These are phyloP conservation scores for Lagorchestes hirsutus DNA, from an alignment of 2,797 vertebrate species.

Conservation along the genomic window DNA sequence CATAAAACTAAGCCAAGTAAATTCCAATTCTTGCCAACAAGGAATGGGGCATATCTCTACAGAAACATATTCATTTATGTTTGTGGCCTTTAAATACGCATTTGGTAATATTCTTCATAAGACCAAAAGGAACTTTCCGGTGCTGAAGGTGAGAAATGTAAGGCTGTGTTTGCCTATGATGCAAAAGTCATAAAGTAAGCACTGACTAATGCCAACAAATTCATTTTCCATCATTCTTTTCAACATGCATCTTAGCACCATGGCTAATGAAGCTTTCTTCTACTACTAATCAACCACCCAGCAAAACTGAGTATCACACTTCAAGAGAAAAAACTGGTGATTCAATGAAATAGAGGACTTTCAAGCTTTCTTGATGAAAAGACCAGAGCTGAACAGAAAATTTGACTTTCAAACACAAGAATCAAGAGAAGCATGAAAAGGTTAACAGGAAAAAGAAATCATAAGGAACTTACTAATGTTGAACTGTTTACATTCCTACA, in stretches of 20 bases:
- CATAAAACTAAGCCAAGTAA: background rate
- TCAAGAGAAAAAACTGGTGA: too few relatives aligned
- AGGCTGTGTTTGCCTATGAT: background rate
- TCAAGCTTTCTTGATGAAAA: too few relatives aligned
- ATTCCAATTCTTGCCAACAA: background rate
- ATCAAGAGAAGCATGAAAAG: too few relatives aligned
- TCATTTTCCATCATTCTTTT: background rate
- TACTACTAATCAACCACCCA: too few relatives aligned
- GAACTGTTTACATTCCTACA: too few relatives aligned
- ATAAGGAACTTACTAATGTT: too few relatives aligned
- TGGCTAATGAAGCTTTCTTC: conserved; percentile 2
- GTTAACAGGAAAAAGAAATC: too few relatives aligned
- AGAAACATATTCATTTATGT: background rate
- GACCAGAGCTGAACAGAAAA: too few relatives aligned
- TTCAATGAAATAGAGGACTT: too few relatives aligned
- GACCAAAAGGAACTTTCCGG: background rate
- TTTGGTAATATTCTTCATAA: background rate
- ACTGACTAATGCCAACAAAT: background rate
- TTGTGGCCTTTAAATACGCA: background rate
- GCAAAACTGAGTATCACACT: too few relatives aligned
- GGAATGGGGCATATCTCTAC: background rate
- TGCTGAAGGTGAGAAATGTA: background rate
- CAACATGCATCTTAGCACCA: conserved; percentile 1
- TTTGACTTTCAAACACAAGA: too few relatives aligned
- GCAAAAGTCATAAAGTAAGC: background rate